Evolutionary conservation across 1,140 invertebrate genomes (phyloP), one percentile per base, ranked within the genome.

Genomic region (Zaprionus kolodkinae): DNA sequence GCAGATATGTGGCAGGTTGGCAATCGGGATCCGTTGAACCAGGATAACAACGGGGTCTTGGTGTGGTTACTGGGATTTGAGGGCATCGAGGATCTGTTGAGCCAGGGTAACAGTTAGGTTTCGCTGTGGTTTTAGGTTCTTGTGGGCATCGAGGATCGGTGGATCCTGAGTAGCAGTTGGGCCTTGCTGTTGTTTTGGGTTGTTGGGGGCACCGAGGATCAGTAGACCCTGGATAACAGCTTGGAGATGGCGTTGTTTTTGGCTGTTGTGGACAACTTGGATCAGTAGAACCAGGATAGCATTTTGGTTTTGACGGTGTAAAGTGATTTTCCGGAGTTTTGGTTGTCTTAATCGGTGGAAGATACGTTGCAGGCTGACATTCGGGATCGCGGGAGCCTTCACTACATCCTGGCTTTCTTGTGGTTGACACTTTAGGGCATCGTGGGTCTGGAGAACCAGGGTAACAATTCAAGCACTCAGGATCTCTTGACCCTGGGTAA

Each of bases 401-500:
- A 27, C 25, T 60, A 4, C 73, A 76, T 78, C 74, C 75, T n/a
- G 90, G 35, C 78, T 80, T 69, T 85, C 78, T 55, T 9, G 86
- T 88, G 9, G 93, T 89, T 25, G 93, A 92, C 59, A 94, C 92
- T 21, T 63, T 81, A 6, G 92, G 72, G 17, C 92, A 93, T 64
- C 85, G 83, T 15, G 92, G 89, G 64, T 88, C 77, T 68, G 79
- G 70, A 12, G 77, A 76, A 36, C 72, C 93, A 15, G 93, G 92
- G 64, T 76, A 93, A 65, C 93, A 74, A 27, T 57, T 69, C 0
- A 74, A 13, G 1, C 68, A 72, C 25, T 73, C 40, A 0, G 76
- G 75, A 35, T 78, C 71, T 5, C 30, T 78, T 10, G 75, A 78
- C 6, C 75, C 75, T 27, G 66, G 40, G 70, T 73, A 36, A 75